Evolutionary conservation across 2,888 invertebrate genomes (phyloP), one percentile per base, ranked within the genome.

Genomic region (Chouioia cunea): DNA sequence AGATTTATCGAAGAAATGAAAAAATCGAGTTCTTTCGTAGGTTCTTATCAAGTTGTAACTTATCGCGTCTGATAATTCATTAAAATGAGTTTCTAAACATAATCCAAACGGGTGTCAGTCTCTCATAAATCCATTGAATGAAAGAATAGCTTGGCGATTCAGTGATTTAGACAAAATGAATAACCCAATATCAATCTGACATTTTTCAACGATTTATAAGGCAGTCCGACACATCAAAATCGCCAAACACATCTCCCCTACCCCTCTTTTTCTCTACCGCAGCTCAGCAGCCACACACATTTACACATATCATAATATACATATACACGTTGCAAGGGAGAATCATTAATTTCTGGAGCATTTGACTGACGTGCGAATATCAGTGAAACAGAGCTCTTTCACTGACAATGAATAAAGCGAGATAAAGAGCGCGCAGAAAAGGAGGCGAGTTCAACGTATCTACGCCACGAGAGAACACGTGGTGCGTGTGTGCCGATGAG

Each of bases 291-390:
- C 27, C 3, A 6, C 27, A 27, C 27, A 27, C 27, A 27, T 27
- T 27, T 27, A 27, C 27, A 27, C 27, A 27, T 27, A 27, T 27
- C 27, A 6, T 27, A 3, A 6, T 27, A 27, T 16, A 16, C 16
- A 36, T 46, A 47, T 46, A 53, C 52, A 58, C 16, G 47, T 43
- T 36, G 12, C 16, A n/a, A n/a, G n/a, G n/a, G 52, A 14, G 15
- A 71, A 65, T 73, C 78, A 77, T 79, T 76, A 77, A 78, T 79
- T 80, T 73, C 75, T 70, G 15, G 59, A 73, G 71, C 68, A 73
- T 74, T 74, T 76, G 78, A 79, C 76, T 76, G 80, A 78, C 79
- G 76, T 71, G 73, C 67, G 70, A 74, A 75, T 79, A 79, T 80
- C 77, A 74, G 73, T 62, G 6, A 4, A 67, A 62, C 74, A 58